phyloP scores from a whole-genome alignment of 2,797 vertebrate species.

The Bovichtus variegatus region DNA sequence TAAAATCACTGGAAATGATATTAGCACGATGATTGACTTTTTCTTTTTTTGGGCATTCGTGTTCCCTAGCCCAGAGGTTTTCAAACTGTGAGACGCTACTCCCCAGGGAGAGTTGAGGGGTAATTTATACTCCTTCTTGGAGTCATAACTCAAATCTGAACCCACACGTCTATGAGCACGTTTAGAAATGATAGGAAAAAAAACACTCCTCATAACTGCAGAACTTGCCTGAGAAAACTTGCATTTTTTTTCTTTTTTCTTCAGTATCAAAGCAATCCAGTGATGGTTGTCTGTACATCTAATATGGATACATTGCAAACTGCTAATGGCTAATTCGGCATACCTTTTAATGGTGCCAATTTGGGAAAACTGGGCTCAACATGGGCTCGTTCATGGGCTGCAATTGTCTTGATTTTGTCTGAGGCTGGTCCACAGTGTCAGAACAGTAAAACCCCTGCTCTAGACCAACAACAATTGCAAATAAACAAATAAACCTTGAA shows the following conservation, averaged over 20 bases:
- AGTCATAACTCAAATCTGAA: neutral
- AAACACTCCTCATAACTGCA: neutral
- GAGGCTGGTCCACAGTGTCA: neutral
- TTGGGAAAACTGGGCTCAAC: neutral
- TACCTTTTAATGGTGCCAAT: neutral
- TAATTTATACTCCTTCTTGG: too few relatives aligned
- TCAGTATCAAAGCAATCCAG: neutral
- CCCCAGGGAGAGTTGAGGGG: too few relatives aligned
- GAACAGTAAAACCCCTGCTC: neutral
- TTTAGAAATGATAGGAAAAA: neutral
- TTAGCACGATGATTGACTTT: neutral
- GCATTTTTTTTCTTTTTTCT: too few relatives aligned
- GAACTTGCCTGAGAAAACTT: neutral
- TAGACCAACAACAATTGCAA: neutral
- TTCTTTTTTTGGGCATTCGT: neutral
- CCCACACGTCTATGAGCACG: neutral
- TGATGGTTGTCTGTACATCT: neutral
- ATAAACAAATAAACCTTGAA: neutral
- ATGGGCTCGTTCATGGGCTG: neutral
- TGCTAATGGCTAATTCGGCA: neutral
- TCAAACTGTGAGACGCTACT: neutral
- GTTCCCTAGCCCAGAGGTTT: neutral
- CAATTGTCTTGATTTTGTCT: neutral
- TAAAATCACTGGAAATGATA: conserved; percentile 4
- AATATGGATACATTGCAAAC: neutral